phyloP scores from a whole-genome alignment of 2,113 vertebrate species.

The Nansenia antarctica region DNA sequence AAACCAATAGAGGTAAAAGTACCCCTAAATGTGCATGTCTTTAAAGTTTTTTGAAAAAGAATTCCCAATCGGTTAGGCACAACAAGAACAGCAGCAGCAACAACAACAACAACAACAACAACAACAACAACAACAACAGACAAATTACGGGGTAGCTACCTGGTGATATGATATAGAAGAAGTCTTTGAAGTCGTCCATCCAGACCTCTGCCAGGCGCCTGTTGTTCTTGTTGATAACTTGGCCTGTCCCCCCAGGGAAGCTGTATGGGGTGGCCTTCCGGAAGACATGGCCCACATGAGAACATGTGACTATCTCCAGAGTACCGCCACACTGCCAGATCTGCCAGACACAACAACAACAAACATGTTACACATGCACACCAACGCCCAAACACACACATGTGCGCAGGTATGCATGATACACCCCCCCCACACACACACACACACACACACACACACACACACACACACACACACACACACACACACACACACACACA shows the following conservation, averaged over 20 bases:
- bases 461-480: constrained; percentile 4
- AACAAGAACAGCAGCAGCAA: not conserved
- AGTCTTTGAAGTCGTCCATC: constrained; percentile 99
- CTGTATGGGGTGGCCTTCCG: constrained; percentile 97
- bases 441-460: constrained; percentile 12
- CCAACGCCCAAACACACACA: constrained; percentile 16
- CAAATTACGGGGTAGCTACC: constrained; percentile 66
- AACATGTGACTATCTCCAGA: constrained; percentile 95
- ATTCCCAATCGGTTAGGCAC: not conserved
- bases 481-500: not conserved
- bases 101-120: not conserved
- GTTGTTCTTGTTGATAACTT: constrained; percentile 99
- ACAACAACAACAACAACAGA: not conserved
- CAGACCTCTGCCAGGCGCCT: constrained; percentile 94
- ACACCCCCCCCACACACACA: not conserved
- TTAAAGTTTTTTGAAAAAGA: no score
- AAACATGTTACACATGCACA: not conserved
- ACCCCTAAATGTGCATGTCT: no score
- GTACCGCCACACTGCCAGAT: constrained; percentile 97
- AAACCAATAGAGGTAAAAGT: no score
- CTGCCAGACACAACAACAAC: constrained; percentile 61
- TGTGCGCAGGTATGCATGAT: not conserved
- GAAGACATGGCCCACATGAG: constrained; percentile 96
- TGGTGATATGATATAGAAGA: constrained; percentile 98
- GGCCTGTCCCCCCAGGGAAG: constrained; percentile 96